Conservation (phyloP, 2,888 invertebrate species). For the Agonopterix heracliana region DNA sequence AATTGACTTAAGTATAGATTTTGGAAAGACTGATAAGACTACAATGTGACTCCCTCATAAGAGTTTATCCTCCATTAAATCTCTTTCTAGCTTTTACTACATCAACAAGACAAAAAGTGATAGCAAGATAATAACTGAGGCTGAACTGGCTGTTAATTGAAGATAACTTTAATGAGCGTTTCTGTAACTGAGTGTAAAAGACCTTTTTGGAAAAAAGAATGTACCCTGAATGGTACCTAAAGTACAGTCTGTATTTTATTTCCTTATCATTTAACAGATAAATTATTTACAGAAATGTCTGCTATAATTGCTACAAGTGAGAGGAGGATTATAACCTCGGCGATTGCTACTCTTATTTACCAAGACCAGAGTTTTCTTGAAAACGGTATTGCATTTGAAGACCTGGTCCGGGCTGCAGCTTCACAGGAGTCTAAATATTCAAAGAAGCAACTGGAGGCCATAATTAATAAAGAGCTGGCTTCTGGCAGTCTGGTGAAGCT, state of each 20-base stretch:
- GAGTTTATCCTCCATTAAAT: too few species aligned
- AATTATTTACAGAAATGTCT: constrained; percentile 58
- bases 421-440: constrained; percentile 80
- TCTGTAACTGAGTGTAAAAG: too few species aligned
- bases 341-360: constrained; percentile 82
- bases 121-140: too few species aligned
- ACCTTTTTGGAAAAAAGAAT: neutral
- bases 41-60: too few species aligned
- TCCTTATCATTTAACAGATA: too few species aligned
- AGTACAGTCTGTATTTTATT: neutral
- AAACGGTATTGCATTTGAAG: constrained; percentile 82
- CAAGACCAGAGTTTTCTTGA: constrained; percentile 83
- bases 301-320: constrained; percentile 57
- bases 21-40: too few species aligned
- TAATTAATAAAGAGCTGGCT: constrained; percentile 82
- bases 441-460: constrained; percentile 78
- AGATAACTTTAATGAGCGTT: too few species aligned
- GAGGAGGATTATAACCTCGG: constrained; percentile 78
- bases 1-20: too few species aligned
- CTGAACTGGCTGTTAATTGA: too few species aligned
- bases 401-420: constrained; percentile 79
- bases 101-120: too few species aligned
- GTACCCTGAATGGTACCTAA: too few species aligned
- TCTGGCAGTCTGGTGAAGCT: constrained; percentile 81
- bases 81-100: too few species aligned